Base-by-base conservation (phyloP, 2,888 invertebrate genomes). In the Linnaemya tessellans region DNA sequence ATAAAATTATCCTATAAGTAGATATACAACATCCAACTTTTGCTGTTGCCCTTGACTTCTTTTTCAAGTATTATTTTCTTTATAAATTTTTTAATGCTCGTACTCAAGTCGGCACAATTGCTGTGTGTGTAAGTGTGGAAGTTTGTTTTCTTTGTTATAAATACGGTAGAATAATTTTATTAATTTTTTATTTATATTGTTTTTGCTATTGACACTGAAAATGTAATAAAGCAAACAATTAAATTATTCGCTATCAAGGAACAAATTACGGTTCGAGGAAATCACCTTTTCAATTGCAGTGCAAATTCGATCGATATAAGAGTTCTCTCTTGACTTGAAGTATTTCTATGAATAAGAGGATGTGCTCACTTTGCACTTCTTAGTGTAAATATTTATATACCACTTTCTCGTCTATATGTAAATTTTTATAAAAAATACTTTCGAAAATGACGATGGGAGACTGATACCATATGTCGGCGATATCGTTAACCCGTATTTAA, bases 31-130 rank as follows among this genome's bases (percentile, higher is more conserved):
- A 46, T 38, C n/a, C n/a, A 64, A 41, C 41, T 18, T 65, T 75
- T 75, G 15, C 58, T 35, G 35, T 49, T 67, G 56, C 20, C 77
- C 77, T 78, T 78, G 77, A 68, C 67, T 77, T 54, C 54, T 75
- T 75, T 62, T 51, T 51, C 25, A 70, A 70, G 56, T 56, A 20
- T 73, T 70, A 3, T 43, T 70, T 56, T 11, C 8, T 15, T 46
- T 51, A 18, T 15, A 46, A n/a, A 38, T 51, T 75, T 8, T 46
- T 18, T 49, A n/a, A 30, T 15, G 46, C 35, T 71, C 30, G 15
- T 46, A n/a, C n/a, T n/a, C n/a, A n/a, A n/a, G 18, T 1, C 13
- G 71, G n/a, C 7, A 13, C 13, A 1, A 18, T 46, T 46, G 30
- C 25, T 15, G 20, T 49, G 35, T 68, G 67, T 77, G 35, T 60